Evolutionary conservation across 2,888 invertebrate genomes (phyloP).

Genomic region (Deilephila elpenor): DNA sequence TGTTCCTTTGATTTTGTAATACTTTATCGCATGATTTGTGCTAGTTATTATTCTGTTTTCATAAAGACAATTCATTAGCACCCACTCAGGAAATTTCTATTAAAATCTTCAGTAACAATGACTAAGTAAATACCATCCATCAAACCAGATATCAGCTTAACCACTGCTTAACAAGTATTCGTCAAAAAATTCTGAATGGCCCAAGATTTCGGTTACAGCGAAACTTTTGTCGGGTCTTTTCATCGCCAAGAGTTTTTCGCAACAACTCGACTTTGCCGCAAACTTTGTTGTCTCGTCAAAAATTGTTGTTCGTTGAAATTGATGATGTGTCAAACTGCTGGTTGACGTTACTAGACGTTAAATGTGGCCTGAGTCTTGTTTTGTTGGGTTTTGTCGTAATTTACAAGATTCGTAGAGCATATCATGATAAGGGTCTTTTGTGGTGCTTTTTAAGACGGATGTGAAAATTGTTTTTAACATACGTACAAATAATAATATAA

Average conservation of each 20-base stretch:
- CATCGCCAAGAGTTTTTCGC: conserved; percentile 34
- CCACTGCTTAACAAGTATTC: conserved; percentile 11
- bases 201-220: background rate
- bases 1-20: no score
- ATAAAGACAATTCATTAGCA: no score
- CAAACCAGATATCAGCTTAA: background rate
- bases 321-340: conserved; percentile 53
- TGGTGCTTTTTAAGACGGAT: background rate
- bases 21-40: no score
- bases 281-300: conserved; percentile 45
- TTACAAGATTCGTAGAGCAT: background rate
- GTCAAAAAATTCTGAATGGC: conserved; percentile 5
- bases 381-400: conserved; percentile 32
- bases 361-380: conserved; percentile 26
- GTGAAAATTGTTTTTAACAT: background rate
- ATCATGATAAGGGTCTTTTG: conserved; percentile 3
- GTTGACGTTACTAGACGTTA: conserved; percentile 51
- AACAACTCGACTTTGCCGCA: conserved; percentile 39
- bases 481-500: no score
- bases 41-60: no score
- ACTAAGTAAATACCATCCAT: background rate
- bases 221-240: background rate
- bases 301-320: conserved; percentile 41
- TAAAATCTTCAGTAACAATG: background rate
- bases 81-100: no score